phyloP scores from a whole-genome alignment of 2,113 vertebrate species.

The Scophthalmus maximus region DNA sequence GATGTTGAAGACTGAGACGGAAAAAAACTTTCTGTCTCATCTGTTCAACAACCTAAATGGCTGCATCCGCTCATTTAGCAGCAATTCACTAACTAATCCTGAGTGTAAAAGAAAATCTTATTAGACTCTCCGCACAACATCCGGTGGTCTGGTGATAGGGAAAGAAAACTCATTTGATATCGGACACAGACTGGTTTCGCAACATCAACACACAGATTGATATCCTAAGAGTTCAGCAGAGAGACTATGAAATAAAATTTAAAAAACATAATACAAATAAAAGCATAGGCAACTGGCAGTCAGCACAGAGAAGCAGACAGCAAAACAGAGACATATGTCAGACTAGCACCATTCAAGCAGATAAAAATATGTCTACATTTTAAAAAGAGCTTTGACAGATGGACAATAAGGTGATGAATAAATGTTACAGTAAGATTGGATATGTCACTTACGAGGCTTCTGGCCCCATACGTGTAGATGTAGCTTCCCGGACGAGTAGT shows the following conservation, averaged over 20 bases:
- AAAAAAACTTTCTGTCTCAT: too few relatives aligned
- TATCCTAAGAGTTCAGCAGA: conserved; percentile 5
- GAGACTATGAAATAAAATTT: conserved; percentile 2
- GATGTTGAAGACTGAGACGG: too few relatives aligned
- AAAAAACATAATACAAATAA: conserved; percentile 3
- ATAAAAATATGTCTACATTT: conserved; percentile 8
- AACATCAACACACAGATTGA: conserved; percentile 11
- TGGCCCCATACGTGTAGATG: conserved; percentile 91
- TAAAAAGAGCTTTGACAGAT: neutral
- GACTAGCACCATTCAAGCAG: conserved; percentile 17
- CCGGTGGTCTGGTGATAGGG: neutral
- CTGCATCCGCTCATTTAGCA: neutral
- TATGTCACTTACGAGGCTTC: conserved; percentile 92
- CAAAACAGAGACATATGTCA: conserved; percentile 18
- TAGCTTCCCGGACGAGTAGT: conserved; percentile 95
- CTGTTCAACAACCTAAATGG: neutral
- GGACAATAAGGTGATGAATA: conserved; percentile 20
- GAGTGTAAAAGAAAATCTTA: conserved; percentile 6
- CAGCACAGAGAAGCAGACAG: conserved; percentile 33
- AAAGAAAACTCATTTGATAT: conserved; percentile 21
- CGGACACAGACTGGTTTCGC: neutral
- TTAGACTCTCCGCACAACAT: conserved; percentile 14
- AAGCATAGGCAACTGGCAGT: conserved; percentile 6
- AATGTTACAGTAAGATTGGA: conserved; percentile 5
- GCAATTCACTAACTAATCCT: neutral